Evolutionary conservation across 2,888 invertebrate species (phyloP).

Genomic region (Zeuzera pyrina): DNA sequence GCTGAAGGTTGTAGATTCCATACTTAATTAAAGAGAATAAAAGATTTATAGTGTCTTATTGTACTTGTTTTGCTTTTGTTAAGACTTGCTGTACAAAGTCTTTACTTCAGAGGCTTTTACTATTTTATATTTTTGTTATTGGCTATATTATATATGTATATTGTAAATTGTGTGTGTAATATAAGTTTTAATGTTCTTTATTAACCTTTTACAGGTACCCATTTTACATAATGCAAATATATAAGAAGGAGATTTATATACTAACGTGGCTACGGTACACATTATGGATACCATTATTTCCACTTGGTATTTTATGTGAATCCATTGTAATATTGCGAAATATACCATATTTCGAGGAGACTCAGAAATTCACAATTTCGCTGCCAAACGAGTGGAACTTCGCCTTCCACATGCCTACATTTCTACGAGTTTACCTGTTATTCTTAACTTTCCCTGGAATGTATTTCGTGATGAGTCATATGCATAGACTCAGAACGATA

Average conservation of each 20-base stretch:
- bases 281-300: conserved; percentile 95
- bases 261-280: conserved; percentile 95
- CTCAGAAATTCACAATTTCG: conserved; percentile 79
- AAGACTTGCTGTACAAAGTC: too few species aligned
- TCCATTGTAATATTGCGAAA: conserved; percentile 85
- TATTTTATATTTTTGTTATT: too few species aligned
- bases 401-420: conserved; percentile 87
- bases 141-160: not conserved
- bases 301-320: conserved; percentile 90
- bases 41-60: not conserved
- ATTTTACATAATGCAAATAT: conserved; percentile 88
- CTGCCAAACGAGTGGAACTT: conserved; percentile 91
- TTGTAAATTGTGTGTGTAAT: not conserved
- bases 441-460: conserved; percentile 83
- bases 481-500: conserved; percentile 82
- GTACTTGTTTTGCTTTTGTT: too few species aligned
- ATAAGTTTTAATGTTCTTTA: not conserved
- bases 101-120: too few species aligned
- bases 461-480: conserved; percentile 86
- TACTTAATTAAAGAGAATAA: not conserved
- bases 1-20: not conserved
- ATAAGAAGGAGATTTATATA: conserved; percentile 80
- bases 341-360: conserved; percentile 92
- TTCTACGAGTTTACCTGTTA: conserved; percentile 84
- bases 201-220: conserved; percentile 81